phyloP scores from a whole-genome alignment of 37 sponge, comb jelly and placozoan genomes.

The Hormiphora californensis region DNA sequence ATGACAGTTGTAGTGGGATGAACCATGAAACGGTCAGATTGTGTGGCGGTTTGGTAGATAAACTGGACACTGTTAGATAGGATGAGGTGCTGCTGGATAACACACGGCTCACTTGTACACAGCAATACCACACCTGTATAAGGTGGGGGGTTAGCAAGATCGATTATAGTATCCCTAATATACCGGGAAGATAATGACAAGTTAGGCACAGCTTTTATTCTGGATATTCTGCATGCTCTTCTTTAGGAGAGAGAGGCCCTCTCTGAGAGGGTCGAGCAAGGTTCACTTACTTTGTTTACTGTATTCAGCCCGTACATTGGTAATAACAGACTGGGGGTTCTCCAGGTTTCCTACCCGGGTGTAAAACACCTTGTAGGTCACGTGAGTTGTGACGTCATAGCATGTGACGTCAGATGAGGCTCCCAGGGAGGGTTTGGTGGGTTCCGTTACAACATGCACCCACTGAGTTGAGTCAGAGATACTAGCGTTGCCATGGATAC shows the following conservation, averaged over 20 bases:
- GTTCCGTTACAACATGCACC: slow-evolving; percentile 1
- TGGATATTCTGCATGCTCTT: too few species aligned
- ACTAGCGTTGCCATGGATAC: not conserved
- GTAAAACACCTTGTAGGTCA: slow-evolving; percentile 25
- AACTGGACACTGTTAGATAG: slow-evolving; percentile 49
- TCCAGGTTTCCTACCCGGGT: not conserved
- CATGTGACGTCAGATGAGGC: slow-evolving; percentile 14
- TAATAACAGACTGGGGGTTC: slow-evolving; percentile 16
- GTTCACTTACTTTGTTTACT: slow-evolving; percentile 5
- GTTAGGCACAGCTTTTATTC: too few species aligned
- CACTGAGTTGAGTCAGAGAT: slow-evolving; percentile 17
- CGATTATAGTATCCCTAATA: too few species aligned
- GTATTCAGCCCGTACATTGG: slow-evolving; percentile 8
- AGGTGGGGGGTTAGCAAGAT: too few species aligned
- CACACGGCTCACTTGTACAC: slow-evolving; percentile 2
- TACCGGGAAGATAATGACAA: too few species aligned
- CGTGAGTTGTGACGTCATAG: slow-evolving; percentile 23
- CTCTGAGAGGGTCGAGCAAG: not conserved
- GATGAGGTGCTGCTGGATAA: not conserved
- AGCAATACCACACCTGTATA: slow-evolving; percentile 5
- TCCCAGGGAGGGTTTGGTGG: not conserved
- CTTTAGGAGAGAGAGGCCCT: too few species aligned
- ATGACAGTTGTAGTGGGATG: not conserved
- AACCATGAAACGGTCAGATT: not conserved
- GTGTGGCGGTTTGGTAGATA: not conserved